Base-by-base conservation (phyloP, 37 sponge, comb jelly and placozoan genomes). In the Spongilla lacustris region DNA sequence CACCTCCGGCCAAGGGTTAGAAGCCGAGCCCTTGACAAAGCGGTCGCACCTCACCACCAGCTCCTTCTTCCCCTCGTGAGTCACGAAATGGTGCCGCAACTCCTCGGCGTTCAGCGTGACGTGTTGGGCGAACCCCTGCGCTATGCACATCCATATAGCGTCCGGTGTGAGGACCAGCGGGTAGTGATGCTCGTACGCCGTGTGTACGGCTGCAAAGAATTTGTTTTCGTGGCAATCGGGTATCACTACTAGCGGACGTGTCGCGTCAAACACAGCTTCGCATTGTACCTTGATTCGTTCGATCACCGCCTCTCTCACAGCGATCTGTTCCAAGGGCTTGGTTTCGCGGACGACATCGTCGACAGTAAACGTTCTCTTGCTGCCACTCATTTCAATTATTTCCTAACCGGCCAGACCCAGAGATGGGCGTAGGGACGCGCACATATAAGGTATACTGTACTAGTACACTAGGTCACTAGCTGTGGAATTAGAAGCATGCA, bases 21-120 rank as follows among this genome's bases (percentile, higher is more conserved):
- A 26, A 21, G 69, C 35, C 17, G 80, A 72, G 22, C 91, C 91
- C 70, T 87, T 92, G 38, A 81, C 78, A 41, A 92, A 87, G 38
- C 73, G 80, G 71, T 79, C 88, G 10, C 84, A 24, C 0, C 25
- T 30, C 0, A 92, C 92, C 13, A 13, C 19, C 1, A 88, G 36
- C 22, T 29, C 41, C 22, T 69, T 68, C 58, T 92, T 92, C 29
- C 88, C 88, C 50, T 92, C 84, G 58, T 87, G 88, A 28, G 83
- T 79, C 25, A 92, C 92, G 31, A 92, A 92, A 25, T 66, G 23
- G 49, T 80, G 58, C 34, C 92, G 69, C 13, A 92, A 81, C 29
- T 87, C 71, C 35, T 92, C 92, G 28, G 92, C 88, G 41, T 92
- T 92, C 25, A 33, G 71, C 28, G 79, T 92, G 75, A 92, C 75